A percentile compares a stretch with the other conserved stretches of the same genome.
Conservation (phyloP, 2,113 vertebrate genomes). For the Catharus fuscescens region DNA sequence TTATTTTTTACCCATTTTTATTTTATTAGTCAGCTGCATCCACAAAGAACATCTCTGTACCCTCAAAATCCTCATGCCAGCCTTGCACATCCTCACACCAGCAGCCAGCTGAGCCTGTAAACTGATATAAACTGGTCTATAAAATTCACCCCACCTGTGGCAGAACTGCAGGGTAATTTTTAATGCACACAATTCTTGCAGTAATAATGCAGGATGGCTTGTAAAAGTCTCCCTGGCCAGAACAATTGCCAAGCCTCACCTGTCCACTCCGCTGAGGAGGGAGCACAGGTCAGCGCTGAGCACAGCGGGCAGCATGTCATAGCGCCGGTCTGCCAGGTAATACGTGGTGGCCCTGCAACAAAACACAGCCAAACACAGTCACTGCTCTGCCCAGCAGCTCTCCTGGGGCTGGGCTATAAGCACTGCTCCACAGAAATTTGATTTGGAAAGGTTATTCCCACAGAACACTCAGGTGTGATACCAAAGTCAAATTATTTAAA, state of each 20-base stretch:
- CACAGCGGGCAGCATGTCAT: slow-evolving; percentile 91
- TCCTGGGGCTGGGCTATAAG: background rate
- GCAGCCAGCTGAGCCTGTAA: background rate
- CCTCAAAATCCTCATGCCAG: background rate
- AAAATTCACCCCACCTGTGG: background rate
- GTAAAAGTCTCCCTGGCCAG: background rate
- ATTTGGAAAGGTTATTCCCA: background rate
- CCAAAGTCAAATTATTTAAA: background rate
- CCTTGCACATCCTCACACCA: background rate
- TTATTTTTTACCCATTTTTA: background rate
- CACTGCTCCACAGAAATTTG: background rate
- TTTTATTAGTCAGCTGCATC: background rate
- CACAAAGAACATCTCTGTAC: background rate
- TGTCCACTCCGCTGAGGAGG: slow-evolving; percentile 88
- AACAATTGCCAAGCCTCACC: slow-evolving; percentile 70
- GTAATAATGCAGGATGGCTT: too few species aligned
- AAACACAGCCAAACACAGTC: background rate
- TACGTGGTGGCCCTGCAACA: slow-evolving; percentile 89
- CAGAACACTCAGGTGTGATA: background rate
- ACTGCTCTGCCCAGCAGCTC: background rate
- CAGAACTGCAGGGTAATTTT: background rate
- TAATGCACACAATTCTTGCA: background rate
- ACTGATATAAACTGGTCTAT: background rate
- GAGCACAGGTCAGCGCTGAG: slow-evolving; percentile 92
- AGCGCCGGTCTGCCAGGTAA: slow-evolving; percentile 91